Evolutionary conservation across 1,140 invertebrate species (phyloP).

Genomic region (Trachymyrmex cornetzi): DNA sequence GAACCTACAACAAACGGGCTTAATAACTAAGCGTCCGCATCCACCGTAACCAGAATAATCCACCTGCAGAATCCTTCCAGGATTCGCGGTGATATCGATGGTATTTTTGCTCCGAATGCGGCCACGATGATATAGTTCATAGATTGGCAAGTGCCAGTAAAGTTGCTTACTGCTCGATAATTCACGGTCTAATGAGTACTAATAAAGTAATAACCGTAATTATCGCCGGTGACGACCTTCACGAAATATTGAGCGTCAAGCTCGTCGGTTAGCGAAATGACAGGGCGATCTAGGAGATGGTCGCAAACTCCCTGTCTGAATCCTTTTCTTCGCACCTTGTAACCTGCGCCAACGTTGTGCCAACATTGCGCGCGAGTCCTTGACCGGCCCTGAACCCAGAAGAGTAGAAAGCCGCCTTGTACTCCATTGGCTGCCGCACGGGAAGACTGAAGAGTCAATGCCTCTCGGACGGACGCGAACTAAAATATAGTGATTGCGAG

Average conservation of each 20-base stretch:
- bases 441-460: constrained; percentile 78
- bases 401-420: constrained; percentile 72
- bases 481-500: constrained; percentile 83
- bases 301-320: constrained; percentile 9
- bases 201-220: constrained; percentile 79
- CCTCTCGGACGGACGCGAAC: constrained; percentile 74
- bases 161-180: constrained; percentile 68
- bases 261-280: constrained; percentile 39
- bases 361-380: constrained; percentile 79
- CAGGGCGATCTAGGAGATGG: background rate
- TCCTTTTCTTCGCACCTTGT: constrained; percentile 41
- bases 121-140: background rate
- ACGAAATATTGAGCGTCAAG: constrained; percentile 65
- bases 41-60: constrained; percentile 39
- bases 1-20: constrained; percentile 8
- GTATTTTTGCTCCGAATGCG: background rate
- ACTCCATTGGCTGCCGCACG: constrained; percentile 77
- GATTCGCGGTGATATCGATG: constrained; percentile 26
- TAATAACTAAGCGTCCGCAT: constrained; percentile 42
- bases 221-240: constrained; percentile 72
- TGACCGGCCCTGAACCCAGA: constrained; percentile 84
- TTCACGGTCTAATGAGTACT: constrained; percentile 79
- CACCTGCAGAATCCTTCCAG: constrained; percentile 34
- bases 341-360: constrained; percentile 30
- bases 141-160: constrained; percentile 24